Evolutionary conservation across 2,888 invertebrate species (phyloP), one percentile per base, ranked within the genome.

Genomic region (Scaptomyza caliginosa): DNA sequence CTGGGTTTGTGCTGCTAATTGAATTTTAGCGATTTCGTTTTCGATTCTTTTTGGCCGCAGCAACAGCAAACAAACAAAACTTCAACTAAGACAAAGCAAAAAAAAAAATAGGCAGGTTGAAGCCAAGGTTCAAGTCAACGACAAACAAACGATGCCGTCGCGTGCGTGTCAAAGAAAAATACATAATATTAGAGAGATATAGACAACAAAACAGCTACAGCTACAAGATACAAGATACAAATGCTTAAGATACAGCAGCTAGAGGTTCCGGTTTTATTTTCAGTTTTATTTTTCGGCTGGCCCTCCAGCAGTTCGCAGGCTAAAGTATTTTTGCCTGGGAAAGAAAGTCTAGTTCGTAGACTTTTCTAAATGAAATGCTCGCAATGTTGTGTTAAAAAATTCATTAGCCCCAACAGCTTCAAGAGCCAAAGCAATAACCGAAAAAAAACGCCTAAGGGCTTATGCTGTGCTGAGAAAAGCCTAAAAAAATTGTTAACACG

Each of bases 291-390:
- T 40, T 45, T n/a, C 21, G 11, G 4, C n/a, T 30, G 3, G 3
- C 24, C 19, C 45, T 26, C 19, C n/a, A 13, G 32, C 13, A 46
- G 54, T 57, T 57, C 36, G 38, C 60, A 57, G 49, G n/a, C 50
- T 51, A 8, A 16, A 16, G 38, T 21, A 16, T 38, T 39, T 26
- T 21, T 58, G 52, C 64, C 8, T 72, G 69, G 59, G 70, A 74
- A 69, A 72, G 72, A 72, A 72, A 72, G 72, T 77, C 60, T 32
- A 26, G 3, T 43, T 34, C 32, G 46, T 28, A 19, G 34, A 32
- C 16, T 59, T 74, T 72, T 72, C 74, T 69, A 82, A 85, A 85
- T 71, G 50, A 82, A 80, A 73, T 65, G 80, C 77, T 58, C 77
- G 77, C 67, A 79, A 76, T 74, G 66, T 72, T 67, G 77, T 64